These are phyloP conservation scores for Cryptops parisi DNA, from an alignment of 2,888 invertebrate genomes.

Conservation along the genomic window DNA sequence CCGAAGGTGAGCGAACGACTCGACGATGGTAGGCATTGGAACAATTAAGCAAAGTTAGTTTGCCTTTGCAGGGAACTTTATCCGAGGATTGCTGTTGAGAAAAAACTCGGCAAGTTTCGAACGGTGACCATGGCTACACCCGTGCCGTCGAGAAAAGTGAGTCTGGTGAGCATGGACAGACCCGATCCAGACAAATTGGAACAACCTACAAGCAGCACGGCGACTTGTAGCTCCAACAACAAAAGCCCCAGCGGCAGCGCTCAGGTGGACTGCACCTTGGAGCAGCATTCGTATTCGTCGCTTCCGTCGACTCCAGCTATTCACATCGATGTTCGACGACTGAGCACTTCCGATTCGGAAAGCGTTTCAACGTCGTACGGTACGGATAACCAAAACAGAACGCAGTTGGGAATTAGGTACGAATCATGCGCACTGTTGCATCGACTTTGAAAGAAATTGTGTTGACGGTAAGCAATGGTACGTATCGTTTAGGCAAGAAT, in stretches of 20 bases:
- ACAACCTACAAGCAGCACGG: background rate
- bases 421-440: too few species aligned
- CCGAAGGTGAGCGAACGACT: constrained; percentile 31
- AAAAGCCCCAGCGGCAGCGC: background rate
- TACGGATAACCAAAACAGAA: background rate
- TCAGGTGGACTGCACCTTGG: background rate
- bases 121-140: constrained; percentile 33
- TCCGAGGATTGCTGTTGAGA: constrained; percentile 46
- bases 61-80: constrained; percentile 22
- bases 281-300: background rate
- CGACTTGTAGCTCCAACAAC: background rate
- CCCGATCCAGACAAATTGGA: background rate
- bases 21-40: background rate
- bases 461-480: too few species aligned
- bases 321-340: background rate
- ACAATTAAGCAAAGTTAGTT: background rate
- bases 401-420: background rate
- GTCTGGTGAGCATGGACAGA: constrained; percentile 5
- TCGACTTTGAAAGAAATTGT: too few species aligned
- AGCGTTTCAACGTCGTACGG: background rate
- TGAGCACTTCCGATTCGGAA: background rate
- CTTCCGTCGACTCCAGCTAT: background rate
- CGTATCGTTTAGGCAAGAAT: constrained; percentile 40
- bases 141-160: constrained; percentile 13
- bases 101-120: constrained; percentile 45